phyloP scores from a whole-genome alignment of 1,140 invertebrate genomes.

The Pseudomyrmex concolor region DNA sequence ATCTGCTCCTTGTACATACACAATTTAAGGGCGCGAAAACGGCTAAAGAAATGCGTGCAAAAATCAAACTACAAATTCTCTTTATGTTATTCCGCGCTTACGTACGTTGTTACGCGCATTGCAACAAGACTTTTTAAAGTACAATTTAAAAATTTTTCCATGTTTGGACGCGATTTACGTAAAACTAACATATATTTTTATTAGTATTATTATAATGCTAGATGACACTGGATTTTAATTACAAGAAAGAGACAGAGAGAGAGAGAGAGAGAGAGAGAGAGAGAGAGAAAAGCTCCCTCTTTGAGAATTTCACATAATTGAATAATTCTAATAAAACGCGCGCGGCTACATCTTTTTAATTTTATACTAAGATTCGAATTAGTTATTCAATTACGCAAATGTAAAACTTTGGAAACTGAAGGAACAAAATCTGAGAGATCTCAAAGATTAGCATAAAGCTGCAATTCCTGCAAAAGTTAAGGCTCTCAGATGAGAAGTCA shows the following conservation, averaged over 20 bases:
- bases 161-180: neutral
- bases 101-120: neutral
- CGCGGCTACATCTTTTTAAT: slow-evolving; percentile 8
- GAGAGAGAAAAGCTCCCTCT: too few relatives aligned
- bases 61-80: too few relatives aligned
- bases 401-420: slow-evolving; percentile 23
- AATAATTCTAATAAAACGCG: slow-evolving; percentile 15
- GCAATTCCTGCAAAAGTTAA: slow-evolving; percentile 21
- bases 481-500: neutral
- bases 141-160: neutral
- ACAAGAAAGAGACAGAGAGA: neutral
- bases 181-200: too few relatives aligned
- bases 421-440: slow-evolving; percentile 19
- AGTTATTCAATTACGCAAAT: slow-evolving; percentile 53
- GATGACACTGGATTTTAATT: neutral
- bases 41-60: too few relatives aligned
- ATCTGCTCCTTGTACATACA: too few relatives aligned
- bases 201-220: slow-evolving; percentile 7
- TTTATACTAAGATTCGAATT: slow-evolving; percentile 35
- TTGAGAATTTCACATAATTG: slow-evolving; percentile 29
- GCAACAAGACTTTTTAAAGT: neutral
- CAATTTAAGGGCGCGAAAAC: too few relatives aligned
- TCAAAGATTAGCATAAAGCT: slow-evolving; percentile 37
- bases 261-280: too few relatives aligned
- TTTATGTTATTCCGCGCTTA: neutral